phyloP scores from a whole-genome alignment of 1,140 invertebrate species.

The Polyergus mexicanus region DNA sequence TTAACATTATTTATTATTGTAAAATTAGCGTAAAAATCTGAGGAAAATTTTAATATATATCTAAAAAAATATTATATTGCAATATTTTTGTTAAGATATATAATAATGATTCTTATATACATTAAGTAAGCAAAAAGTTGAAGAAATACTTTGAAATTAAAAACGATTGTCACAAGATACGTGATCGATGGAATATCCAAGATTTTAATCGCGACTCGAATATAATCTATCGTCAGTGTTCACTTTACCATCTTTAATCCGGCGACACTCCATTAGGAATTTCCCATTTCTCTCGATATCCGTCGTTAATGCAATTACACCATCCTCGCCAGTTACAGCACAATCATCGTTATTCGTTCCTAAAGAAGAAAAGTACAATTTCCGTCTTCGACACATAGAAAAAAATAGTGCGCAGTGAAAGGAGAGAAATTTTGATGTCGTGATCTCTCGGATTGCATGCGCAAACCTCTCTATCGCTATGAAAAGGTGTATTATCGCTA shows the following conservation, averaged over 20 bases:
- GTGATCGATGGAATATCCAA: not conserved
- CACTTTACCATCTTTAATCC: constrained; percentile 73
- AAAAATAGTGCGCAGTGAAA: constrained; percentile 9
- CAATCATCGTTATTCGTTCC: constrained; percentile 1
- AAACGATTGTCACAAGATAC: not conserved
- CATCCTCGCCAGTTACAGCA: not conserved
- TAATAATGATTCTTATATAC: not conserved
- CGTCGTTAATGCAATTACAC: not conserved
- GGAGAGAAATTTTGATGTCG: constrained; percentile 38
- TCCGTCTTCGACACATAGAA: not conserved
- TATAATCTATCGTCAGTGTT: constrained; percentile 37
- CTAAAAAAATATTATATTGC: too few species aligned
- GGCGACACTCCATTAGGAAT: constrained; percentile 71
- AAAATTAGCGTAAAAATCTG: not conserved
- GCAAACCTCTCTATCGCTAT: not conserved
- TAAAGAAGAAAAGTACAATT: constrained; percentile 12
- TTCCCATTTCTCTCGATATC: constrained; percentile 70
- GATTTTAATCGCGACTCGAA: constrained; percentile 58
- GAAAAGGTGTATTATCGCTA: constrained; percentile 24
- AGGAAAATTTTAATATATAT: too few species aligned
- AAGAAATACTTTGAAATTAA: not conserved
- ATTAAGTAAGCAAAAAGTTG: not conserved
- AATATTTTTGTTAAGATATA: too few species aligned
- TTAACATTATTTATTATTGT: too few species aligned
- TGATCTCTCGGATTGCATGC: constrained; percentile 19